Conservation (phyloP, 2,113 vertebrate genomes). For the Tamias sibiricus region DNA sequence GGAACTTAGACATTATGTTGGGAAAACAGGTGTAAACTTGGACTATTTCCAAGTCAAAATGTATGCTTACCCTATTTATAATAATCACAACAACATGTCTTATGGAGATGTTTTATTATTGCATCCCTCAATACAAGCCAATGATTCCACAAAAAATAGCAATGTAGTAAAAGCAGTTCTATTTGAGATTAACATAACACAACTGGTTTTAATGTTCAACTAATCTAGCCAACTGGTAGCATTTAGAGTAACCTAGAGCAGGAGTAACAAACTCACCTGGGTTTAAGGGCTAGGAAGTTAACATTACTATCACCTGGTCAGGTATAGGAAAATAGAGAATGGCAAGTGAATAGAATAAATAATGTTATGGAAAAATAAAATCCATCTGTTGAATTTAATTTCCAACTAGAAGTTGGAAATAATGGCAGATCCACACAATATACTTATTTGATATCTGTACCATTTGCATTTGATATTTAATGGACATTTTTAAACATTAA, state of each 20-base stretch:
- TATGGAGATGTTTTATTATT: constrained; percentile 20
- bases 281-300: background rate
- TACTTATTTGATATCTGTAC: background rate
- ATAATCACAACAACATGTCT: background rate
- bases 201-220: background rate
- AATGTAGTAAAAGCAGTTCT: constrained; percentile 9
- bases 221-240: background rate
- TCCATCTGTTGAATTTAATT: constrained; percentile 5
- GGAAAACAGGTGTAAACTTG: background rate
- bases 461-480: background rate
- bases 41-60: background rate
- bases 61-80: background rate
- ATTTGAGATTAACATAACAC: background rate
- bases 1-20: background rate
- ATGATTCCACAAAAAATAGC: background rate
- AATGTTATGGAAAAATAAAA: constrained; percentile 42
- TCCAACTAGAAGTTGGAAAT: background rate
- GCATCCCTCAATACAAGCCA: background rate
- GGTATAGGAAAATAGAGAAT: background rate
- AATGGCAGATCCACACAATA: background rate
- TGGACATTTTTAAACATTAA: background rate
- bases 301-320: background rate
- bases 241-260: background rate
- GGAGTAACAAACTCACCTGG: constrained; percentile 8
- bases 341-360: background rate